Base-by-base conservation (phyloP, 1,140 invertebrate genomes). In the Camponotus pennsylvanicus region DNA sequence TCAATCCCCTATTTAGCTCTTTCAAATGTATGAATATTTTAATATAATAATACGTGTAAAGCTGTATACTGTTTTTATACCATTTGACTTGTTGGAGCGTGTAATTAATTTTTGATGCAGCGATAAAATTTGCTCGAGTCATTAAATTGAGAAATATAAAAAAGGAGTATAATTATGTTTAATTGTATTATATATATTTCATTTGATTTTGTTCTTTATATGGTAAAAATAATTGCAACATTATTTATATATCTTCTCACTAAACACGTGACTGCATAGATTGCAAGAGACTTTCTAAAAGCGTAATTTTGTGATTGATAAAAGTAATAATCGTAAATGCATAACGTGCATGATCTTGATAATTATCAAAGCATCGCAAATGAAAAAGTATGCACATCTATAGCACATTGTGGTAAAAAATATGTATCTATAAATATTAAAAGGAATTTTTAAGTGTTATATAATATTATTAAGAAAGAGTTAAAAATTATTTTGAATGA, bases 11-110 rank as follows among this genome's bases (percentile, higher is more conserved):
- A 4, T 59, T 57, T 15, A 13, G 32, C 40, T 61, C 8, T 15
- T 59, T 70, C 42, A 83, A 2, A 83, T 13, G 27, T 18, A 49
- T 40, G 40, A 82, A 82, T 82, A 32, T 71, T 83, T 73, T 73
- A 83, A 61, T 61, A 21, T 67, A 52, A 21, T 67, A 52, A 55
- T 69, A 69, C 3, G 15, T 57, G 55, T 3, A 2, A 27, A 45
- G 15, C 37, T 45, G 13, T 11, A 55, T 40, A 4, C 55, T 2
- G 11, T 2, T 71, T 4, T 57, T 37, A 45, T 45, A 21, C n/a
- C n/a, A 32, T 69, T 9, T n/a, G 1, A 21, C 7, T 71, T 42
- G 52, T 21, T 27, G 40, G 6, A 11, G 15, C 9, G 21, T 27
- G 5, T 69, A 79, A 69, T 79, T 55, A 21, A 13, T 49, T 21